phyloP scores from a whole-genome alignment of 2,113 vertebrate genomes.

The Chionomys nivalis region DNA sequence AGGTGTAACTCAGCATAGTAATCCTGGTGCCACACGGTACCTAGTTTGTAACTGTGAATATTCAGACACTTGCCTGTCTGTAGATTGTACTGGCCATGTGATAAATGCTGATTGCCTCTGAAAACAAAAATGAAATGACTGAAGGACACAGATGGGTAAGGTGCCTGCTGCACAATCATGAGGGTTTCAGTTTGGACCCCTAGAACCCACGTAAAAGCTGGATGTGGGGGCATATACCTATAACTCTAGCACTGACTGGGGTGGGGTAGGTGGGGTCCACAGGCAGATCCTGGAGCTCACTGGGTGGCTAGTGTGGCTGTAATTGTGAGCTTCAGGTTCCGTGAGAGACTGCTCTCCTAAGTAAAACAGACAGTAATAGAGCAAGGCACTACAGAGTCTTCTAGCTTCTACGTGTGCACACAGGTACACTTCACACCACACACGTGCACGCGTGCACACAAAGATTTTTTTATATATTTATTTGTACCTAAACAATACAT shows the following conservation, averaged over 20 bases:
- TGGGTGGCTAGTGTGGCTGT: background rate
- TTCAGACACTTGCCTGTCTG: background rate
- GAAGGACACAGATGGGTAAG: background rate
- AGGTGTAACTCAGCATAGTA: background rate
- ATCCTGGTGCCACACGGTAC: background rate
- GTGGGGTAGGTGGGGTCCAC: no score
- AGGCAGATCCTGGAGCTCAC: background rate
- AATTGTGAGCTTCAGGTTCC: background rate
- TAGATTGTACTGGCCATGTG: background rate
- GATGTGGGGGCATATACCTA: background rate
- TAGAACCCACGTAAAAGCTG: background rate
- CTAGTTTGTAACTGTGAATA: background rate
- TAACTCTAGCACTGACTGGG: background rate
- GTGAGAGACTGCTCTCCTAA: background rate
- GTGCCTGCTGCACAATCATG: background rate
- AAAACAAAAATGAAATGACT: background rate
- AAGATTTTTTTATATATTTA: background rate
- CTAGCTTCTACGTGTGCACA: background rate
- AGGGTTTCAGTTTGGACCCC: background rate
- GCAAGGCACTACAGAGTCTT: background rate
- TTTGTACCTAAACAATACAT: constrained; percentile 16
- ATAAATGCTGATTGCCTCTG: background rate
- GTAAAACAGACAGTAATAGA: background rate
- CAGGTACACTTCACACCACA: background rate
- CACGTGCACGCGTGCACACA: background rate